Evolutionary conservation across 1,140 invertebrate species (phyloP).

Genomic region (Rhopalosiphum maidis): DNA sequence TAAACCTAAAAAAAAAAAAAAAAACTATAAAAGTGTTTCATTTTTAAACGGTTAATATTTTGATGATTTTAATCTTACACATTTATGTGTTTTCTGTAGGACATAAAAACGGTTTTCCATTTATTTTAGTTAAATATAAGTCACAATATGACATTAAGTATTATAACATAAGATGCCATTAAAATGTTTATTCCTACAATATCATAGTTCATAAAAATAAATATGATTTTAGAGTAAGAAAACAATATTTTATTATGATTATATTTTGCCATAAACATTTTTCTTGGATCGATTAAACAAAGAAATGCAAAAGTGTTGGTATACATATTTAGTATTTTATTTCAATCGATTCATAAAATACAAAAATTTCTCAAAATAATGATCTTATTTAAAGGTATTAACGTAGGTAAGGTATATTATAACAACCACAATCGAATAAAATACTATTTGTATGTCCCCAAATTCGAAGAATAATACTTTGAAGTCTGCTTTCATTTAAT

Average conservation of each 20-base stretch:
- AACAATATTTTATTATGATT: neutral
- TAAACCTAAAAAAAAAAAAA: neutral
- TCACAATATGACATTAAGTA: neutral
- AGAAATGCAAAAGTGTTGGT: neutral
- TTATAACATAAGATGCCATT: neutral
- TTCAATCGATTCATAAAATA: neutral
- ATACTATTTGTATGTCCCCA: neutral
- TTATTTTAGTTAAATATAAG: conserved; percentile 23
- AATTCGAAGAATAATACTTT: neutral
- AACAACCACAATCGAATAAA: neutral
- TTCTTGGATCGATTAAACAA: neutral
- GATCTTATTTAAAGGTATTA: neutral
- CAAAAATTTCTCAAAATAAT: neutral
- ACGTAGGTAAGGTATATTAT: neutral
- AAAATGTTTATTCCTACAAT: neutral
- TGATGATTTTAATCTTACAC: conserved; percentile 31
- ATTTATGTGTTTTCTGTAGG: conserved; percentile 11
- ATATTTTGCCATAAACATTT: neutral
- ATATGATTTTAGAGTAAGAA: neutral
- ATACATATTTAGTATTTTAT: neutral
- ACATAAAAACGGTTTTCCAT: conserved; percentile 20
- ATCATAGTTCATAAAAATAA: neutral
- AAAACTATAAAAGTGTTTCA: neutral
- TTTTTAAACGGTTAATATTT: neutral
- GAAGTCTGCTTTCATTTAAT: neutral